Evolutionary conservation across 1,140 invertebrate genomes (phyloP).

Genomic region (Scaptomyza montana): DNA sequence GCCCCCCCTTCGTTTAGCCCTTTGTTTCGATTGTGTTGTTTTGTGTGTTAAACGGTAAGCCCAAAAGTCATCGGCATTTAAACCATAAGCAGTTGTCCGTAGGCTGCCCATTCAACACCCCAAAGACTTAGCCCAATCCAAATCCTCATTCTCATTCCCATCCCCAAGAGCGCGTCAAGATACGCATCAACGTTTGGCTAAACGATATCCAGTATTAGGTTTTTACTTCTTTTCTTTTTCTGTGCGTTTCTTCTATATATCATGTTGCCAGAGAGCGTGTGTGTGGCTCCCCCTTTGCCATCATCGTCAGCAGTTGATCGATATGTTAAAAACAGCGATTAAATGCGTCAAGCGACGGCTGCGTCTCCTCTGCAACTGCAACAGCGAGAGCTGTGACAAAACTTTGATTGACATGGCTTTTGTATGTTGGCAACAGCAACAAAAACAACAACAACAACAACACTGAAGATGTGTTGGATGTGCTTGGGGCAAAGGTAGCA

Average conservation of each 20-base stretch:
- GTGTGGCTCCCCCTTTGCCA: not conserved
- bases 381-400: constrained; percentile 53
- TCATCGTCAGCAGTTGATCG: constrained; percentile 44
- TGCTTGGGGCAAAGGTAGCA: constrained; percentile 22
- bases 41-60: constrained; percentile 47
- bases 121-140: constrained; percentile 50
- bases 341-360: constrained; percentile 62
- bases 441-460: constrained; percentile 33
- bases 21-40: constrained; percentile 40
- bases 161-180: constrained; percentile 66
- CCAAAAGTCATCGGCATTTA: constrained; percentile 76
- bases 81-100: constrained; percentile 60
- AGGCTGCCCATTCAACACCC: constrained; percentile 56
- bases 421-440: constrained; percentile 49
- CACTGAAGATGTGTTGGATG: constrained; percentile 13
- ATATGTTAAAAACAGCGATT: constrained; percentile 79
- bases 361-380: constrained; percentile 20
- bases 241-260: not conserved
- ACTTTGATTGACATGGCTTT: constrained; percentile 78
- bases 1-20: constrained; percentile 38
- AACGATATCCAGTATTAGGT: constrained; percentile 66
- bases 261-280: constrained; percentile 16
- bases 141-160: constrained; percentile 9
- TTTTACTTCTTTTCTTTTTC: constrained; percentile 25
- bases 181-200: constrained; percentile 79